Base-by-base conservation (phyloP, 2,113 vertebrate genomes). In the Pedionomus torquatus region DNA sequence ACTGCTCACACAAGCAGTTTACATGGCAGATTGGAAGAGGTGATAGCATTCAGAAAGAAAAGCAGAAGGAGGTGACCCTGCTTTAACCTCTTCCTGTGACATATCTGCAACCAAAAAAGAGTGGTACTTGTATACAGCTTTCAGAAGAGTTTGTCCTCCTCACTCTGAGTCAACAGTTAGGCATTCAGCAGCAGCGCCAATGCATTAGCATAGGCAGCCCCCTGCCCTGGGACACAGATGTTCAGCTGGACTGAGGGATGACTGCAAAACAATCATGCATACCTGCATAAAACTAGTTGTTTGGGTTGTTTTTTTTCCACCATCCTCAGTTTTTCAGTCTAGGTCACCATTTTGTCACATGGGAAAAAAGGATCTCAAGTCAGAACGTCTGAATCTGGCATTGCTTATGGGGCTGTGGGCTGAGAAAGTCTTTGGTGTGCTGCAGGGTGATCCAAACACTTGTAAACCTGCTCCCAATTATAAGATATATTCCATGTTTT, bases 21-120 rank as follows among this genome's bases (percentile, higher is more conserved):
- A 74, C 86, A 54, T 9, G 41, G 46, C 75, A 93, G 91, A 89
- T 68, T 57, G 58, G 72, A 66, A 71, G 64, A 87, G 55, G 33
- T 33, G 71, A 94, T 81, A 93, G 46, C 64, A 66, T 75, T 92
- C 28, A 43, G 70, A 15, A 37, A 77, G 60, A 65, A 28, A 30
- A 80, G 78, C 63, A 90, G 60, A 83, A 66, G 41, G 51, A 86
- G 60, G 63, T 89, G 86, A 95, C 93, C 93, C 31, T 86, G 30
- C 68, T 81, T 70, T 93, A 93, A 89, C 80, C 93, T 95, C 37
- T 81, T 70, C 7, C 2, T 70, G 68, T 71, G 91, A 77, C 76
- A 37, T 39, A 64, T 87, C 77, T 89, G 54, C 83, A 88, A 74
- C 46, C 58, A 24, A 63, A 91, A 87, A 57, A 91, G 75, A 74